Evolutionary conservation across 2,113 vertebrate genomes (phyloP).

Genomic region (Mellivora capensis): DNA sequence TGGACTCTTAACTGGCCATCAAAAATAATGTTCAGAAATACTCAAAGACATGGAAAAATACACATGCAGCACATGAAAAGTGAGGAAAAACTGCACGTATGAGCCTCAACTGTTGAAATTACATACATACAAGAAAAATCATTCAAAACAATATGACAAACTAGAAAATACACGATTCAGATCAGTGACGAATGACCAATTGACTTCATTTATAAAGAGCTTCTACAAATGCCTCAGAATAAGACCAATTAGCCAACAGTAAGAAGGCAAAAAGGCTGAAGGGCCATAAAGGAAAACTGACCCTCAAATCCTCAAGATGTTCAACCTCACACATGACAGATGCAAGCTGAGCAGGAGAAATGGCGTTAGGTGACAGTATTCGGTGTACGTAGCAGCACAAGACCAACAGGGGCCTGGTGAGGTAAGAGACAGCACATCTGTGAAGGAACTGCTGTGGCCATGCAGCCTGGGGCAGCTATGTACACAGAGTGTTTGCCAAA

Average conservation of each 20-base stretch:
- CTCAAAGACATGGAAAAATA: neutral
- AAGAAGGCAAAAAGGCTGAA: neutral
- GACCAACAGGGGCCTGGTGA: neutral
- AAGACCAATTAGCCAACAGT: neutral
- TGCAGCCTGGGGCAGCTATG: neutral
- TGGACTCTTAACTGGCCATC: neutral
- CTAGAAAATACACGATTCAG: neutral
- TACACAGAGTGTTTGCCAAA: neutral
- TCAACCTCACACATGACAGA: neutral
- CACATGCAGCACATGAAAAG: neutral
- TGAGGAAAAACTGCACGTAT: neutral
- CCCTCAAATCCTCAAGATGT: neutral
- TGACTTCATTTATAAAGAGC: neutral
- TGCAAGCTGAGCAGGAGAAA: neutral
- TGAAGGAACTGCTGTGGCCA: neutral
- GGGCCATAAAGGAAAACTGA: neutral
- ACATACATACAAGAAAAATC: neutral
- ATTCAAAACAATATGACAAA: neutral
- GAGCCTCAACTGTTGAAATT: neutral
- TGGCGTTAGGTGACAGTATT: neutral
- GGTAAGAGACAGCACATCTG: rapidly evolving
- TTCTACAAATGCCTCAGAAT: neutral
- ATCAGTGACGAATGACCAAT: neutral
- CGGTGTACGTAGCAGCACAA: neutral
- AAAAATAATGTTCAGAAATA: neutral